Conservation (phyloP, 2,888 invertebrate genomes). For the Eupithecia subumbrata region DNA sequence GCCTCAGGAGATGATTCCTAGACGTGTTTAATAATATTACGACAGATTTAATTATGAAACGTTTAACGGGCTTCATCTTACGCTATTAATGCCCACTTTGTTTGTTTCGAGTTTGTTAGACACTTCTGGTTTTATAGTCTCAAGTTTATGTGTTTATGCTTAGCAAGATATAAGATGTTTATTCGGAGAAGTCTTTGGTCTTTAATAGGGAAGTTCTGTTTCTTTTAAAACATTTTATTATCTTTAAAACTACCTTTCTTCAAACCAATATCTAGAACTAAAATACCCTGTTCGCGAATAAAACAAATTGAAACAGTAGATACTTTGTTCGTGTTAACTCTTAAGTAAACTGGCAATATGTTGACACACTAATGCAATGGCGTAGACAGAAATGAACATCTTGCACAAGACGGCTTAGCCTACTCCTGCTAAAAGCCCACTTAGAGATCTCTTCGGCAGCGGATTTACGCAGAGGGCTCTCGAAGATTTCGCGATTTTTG, state of each 20-base stretch:
- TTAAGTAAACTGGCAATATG: constrained; percentile 40
- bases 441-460: constrained; percentile 78
- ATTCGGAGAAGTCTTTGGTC: constrained; percentile 27
- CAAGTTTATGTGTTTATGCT: constrained; percentile 33
- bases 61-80: constrained; percentile 76
- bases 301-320: neutral
- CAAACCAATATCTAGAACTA: neutral
- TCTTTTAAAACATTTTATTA: neutral
- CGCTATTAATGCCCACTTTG: constrained; percentile 67
- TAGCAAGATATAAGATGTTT: constrained; percentile 40
- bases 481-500: constrained; percentile 69
- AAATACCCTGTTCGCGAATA: neutral
- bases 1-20: constrained; percentile 83
- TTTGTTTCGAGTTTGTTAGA: constrained; percentile 60
- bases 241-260: neutral
- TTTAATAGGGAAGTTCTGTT: constrained; percentile 9
- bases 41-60: constrained; percentile 83
- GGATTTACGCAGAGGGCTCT: constrained; percentile 78
- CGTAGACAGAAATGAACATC: constrained; percentile 76
- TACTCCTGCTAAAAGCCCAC: constrained; percentile 82
- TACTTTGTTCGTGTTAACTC: constrained; percentile 1
- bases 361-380: constrained; percentile 57
- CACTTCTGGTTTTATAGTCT: constrained; percentile 48
- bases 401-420: constrained; percentile 80
- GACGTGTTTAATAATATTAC: constrained; percentile 84